Percentiles rank a stretch among this genome's conserved stretches.
Evolutionary conservation across 2,113 vertebrate species (phyloP).

Genomic region (Takifugu bimaculatus): DNA sequence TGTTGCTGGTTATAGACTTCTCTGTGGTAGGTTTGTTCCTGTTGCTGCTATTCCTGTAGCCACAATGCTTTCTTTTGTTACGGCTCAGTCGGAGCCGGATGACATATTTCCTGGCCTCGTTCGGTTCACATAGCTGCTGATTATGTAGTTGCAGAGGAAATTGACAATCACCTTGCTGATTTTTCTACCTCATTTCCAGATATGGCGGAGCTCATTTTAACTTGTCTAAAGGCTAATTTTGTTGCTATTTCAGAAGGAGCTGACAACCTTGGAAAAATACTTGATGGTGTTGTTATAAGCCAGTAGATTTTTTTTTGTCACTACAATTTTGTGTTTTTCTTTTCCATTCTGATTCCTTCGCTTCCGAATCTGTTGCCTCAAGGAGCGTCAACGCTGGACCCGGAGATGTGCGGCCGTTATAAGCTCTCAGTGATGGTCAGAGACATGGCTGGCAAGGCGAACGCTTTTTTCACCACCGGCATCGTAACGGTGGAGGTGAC

Average conservation of each 20-base stretch:
- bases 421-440: conserved; percentile 78
- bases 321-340: too few species aligned
- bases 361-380: conserved; percentile 5
- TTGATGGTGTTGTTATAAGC: too few species aligned
- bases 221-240: too few species aligned
- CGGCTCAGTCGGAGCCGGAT: conserved; percentile 34
- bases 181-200: conserved; percentile 18
- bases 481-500: conserved; percentile 71
- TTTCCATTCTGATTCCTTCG: not conserved
- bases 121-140: conserved; percentile 24
- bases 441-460: conserved; percentile 76
- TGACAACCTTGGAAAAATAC: too few species aligned
- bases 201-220: too few species aligned
- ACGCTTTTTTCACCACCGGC: conserved; percentile 75
- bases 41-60: conserved; percentile 46
- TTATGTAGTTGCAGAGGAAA: conserved; percentile 25
- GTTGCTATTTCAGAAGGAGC: too few species aligned
- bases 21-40: not conserved
- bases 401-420: conserved; percentile 72
- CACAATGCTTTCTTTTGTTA: conserved; percentile 37
- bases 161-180: conserved; percentile 14
- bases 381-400: conserved; percentile 74
- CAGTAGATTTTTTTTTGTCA: too few species aligned
- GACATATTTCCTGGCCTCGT: conserved; percentile 25
- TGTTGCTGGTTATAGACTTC: not conserved